phyloP scores from a whole-genome alignment of 2,797 vertebrate species.

The Arrhamphus sclerolepis region DNA sequence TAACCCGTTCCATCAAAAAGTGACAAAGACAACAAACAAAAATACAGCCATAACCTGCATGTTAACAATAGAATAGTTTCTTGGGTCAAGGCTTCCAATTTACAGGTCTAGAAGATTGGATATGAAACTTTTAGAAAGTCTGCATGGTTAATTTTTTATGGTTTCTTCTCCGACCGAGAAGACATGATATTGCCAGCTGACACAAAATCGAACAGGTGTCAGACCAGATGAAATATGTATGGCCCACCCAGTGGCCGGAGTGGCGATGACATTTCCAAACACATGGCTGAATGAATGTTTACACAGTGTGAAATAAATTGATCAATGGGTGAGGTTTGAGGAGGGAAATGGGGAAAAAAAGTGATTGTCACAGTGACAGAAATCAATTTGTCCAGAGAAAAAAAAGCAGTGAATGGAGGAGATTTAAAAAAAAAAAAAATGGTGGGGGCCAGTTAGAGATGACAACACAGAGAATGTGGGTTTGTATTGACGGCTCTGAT shows the following conservation, averaged over 20 bases:
- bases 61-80: slow-evolving; percentile 14
- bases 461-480: slow-evolving; percentile 7
- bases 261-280: slow-evolving; percentile 80
- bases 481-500: slow-evolving; percentile 21
- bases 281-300: slow-evolving; percentile 81
- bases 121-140: slow-evolving; percentile 76
- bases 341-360: slow-evolving; percentile 34
- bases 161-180: slow-evolving; percentile 48
- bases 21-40: slow-evolving; percentile 5
- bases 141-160: slow-evolving; percentile 76
- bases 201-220: slow-evolving; percentile 82
- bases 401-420: slow-evolving; percentile 21
- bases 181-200: slow-evolving; percentile 47
- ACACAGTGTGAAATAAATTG: slow-evolving; percentile 78
- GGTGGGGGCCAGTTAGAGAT: slow-evolving; percentile 32
- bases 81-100: slow-evolving; percentile 40
- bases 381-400: slow-evolving; percentile 73
- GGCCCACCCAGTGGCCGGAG: slow-evolving; percentile 73
- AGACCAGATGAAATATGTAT: slow-evolving; percentile 81
- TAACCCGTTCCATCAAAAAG: no score
- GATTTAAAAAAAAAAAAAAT: slow-evolving; percentile 1
- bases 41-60: slow-evolving; percentile 23
- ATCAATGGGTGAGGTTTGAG: slow-evolving; percentile 67
- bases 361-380: slow-evolving; percentile 63
- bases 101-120: slow-evolving; percentile 62